phyloP scores from a whole-genome alignment of 2,113 vertebrate species.

The Microtus richardsoni region DNA sequence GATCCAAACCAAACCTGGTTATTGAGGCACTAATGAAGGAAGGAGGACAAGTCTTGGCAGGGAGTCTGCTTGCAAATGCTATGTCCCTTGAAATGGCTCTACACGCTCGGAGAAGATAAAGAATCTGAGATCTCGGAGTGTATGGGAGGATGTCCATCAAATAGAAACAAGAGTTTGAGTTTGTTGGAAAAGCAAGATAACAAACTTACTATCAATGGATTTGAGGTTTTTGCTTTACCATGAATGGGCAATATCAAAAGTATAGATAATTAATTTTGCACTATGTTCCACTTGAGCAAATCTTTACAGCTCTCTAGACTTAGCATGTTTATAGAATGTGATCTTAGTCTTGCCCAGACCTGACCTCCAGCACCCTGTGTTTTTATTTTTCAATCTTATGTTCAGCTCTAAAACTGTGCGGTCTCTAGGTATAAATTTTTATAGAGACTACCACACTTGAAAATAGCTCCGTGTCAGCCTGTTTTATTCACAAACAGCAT shows the following conservation, averaged over 20 bases:
- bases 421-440: neutral
- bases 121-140: neutral
- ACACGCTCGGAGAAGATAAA: neutral
- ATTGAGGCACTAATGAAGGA: neutral
- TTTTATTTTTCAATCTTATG: constrained; percentile 35
- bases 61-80: neutral
- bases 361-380: neutral
- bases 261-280: neutral
- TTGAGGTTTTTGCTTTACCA: neutral
- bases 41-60: neutral
- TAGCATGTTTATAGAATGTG: neutral
- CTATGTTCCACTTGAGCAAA: neutral
- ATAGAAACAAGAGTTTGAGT: neutral
- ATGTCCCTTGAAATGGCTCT: neutral
- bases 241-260: neutral
- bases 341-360: neutral
- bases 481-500: neutral
- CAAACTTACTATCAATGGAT: neutral
- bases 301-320: neutral
- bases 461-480: neutral
- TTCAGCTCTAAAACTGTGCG: constrained; percentile 21
- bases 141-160: neutral
- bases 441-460: neutral
- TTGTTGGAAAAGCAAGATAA: neutral
- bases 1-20: neutral